These are phyloP conservation scores for Dendrocopos noguchii DNA, from an alignment of 2,113 vertebrate species.

Conservation along the genomic window DNA sequence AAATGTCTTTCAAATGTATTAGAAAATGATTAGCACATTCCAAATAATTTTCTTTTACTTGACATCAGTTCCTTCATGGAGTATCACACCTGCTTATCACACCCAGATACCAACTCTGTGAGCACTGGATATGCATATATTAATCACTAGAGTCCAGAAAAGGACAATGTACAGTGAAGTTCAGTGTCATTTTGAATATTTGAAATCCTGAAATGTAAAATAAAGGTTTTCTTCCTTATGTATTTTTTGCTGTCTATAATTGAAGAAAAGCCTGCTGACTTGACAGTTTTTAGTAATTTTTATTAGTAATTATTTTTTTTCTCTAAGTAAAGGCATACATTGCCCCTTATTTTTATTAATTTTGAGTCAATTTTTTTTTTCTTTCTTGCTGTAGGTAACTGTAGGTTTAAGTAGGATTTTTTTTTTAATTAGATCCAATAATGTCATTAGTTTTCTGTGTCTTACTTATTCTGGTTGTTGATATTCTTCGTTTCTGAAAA, in stretches of 20 bases:
- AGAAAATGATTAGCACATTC: constrained; percentile 47
- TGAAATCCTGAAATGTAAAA: constrained; percentile 18
- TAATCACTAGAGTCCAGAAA: not conserved
- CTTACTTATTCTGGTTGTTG: not conserved
- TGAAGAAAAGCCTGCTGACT: not conserved
- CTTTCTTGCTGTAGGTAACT: not conserved
- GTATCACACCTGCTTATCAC: not conserved
- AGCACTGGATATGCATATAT: not conserved
- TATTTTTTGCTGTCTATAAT: not conserved
- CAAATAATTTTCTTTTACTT: constrained; percentile 57
- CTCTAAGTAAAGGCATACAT: not conserved
- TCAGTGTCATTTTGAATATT: not conserved
- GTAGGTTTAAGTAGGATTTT: not conserved
- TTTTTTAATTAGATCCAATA: not conserved
- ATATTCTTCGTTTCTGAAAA: not conserved
- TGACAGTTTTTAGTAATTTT: not conserved
- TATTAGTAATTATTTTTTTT: not conserved
- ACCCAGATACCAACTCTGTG: not conserved
- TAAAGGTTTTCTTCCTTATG: not conserved
- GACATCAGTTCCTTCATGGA: not conserved
- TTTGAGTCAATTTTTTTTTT: not conserved
- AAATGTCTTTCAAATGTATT: constrained; percentile 57
- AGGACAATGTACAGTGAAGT: not conserved
- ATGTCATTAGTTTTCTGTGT: not conserved
- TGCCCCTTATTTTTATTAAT: not conserved